phyloP scores from a whole-genome alignment of 2,888 invertebrate species.

The Catocala sponsa region DNA sequence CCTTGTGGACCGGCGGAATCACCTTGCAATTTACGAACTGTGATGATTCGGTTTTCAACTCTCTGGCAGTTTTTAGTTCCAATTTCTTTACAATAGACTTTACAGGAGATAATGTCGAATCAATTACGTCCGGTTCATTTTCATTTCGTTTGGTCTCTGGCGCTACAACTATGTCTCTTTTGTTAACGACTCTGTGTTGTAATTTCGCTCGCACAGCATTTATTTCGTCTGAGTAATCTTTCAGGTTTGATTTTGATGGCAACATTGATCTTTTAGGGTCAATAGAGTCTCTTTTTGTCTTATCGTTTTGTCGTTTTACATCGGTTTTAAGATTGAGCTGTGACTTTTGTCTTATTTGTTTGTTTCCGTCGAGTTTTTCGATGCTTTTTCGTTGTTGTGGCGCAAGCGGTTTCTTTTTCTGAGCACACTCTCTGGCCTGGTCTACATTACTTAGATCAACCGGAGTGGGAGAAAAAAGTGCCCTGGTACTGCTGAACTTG shows the following conservation, averaged over 20 bases:
- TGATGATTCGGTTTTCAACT: constrained; percentile 75
- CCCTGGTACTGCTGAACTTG: constrained; percentile 84
- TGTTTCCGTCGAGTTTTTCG: constrained; percentile 74
- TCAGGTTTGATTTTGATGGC: constrained; percentile 73
- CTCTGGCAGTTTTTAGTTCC: constrained; percentile 81
- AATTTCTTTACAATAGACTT: constrained; percentile 84
- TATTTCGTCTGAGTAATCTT: constrained; percentile 85
- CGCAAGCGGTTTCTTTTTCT: constrained; percentile 78
- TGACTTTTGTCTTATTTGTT: constrained; percentile 84
- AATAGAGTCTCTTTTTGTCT: constrained; percentile 73
- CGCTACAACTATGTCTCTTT: constrained; percentile 73
- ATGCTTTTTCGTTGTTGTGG: constrained; percentile 64
- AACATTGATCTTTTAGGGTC: constrained; percentile 75
- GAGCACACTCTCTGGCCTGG: constrained; percentile 87
- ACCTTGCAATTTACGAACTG: constrained; percentile 82
- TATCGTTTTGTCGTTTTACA: constrained; percentile 75
- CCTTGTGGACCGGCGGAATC: constrained; percentile 82
- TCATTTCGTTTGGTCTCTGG: constrained; percentile 73
- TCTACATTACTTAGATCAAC: constrained; percentile 87
- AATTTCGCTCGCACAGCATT: constrained; percentile 83
- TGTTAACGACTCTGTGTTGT: constrained; percentile 81
- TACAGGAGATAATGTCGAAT: constrained; percentile 81
- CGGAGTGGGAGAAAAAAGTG: constrained; percentile 88
- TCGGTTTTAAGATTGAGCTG: constrained; percentile 79
- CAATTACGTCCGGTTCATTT: constrained; percentile 71